A percentile compares a stretch with the other conserved stretches of the same genome.
phyloP scores from a whole-genome alignment of 2,888 invertebrate genomes.

The Lysandra bellargus region DNA sequence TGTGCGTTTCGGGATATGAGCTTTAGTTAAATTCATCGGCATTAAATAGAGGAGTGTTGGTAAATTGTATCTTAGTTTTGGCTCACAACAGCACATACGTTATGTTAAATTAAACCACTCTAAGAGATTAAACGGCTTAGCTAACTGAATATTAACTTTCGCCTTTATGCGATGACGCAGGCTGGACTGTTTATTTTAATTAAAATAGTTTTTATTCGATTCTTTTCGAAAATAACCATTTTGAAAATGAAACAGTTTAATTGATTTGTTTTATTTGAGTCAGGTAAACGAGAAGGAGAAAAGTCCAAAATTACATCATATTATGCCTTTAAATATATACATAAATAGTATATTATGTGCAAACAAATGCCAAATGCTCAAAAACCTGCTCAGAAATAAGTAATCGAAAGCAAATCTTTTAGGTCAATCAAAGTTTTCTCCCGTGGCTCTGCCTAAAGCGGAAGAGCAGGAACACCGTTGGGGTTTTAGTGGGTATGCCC shows the following conservation, averaged over 20 bases:
- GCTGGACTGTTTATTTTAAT: conserved; percentile 8
- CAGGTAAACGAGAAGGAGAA: no score
- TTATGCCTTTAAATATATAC: no score
- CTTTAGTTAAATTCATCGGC: conserved; percentile 22
- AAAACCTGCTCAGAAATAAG: background rate
- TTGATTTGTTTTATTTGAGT: no score
- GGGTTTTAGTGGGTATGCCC: no score
- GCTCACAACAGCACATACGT: conserved; percentile 37
- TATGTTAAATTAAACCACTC: conserved; percentile 44
- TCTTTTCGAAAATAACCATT: no score
- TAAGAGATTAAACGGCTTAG: conserved; percentile 41
- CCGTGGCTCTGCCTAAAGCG: no score
- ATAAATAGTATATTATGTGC: background rate
- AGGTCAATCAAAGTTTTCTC: background rate
- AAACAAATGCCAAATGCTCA: background rate
- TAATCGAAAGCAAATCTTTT: background rate
- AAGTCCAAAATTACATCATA: no score
- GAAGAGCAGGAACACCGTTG: no score
- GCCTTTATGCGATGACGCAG: conserved; percentile 25
- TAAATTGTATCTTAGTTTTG: conserved; percentile 36
- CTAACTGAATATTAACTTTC: conserved; percentile 37
- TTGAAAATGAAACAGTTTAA: no score
- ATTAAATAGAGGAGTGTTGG: conserved; percentile 33
- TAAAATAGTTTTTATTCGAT: background rate
- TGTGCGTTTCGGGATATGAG: background rate